Percentiles rank a stretch among this genome's conserved stretches.
phyloP scores from a whole-genome alignment of 1,140 invertebrate species.

The Acromyrmex charruanus region DNA sequence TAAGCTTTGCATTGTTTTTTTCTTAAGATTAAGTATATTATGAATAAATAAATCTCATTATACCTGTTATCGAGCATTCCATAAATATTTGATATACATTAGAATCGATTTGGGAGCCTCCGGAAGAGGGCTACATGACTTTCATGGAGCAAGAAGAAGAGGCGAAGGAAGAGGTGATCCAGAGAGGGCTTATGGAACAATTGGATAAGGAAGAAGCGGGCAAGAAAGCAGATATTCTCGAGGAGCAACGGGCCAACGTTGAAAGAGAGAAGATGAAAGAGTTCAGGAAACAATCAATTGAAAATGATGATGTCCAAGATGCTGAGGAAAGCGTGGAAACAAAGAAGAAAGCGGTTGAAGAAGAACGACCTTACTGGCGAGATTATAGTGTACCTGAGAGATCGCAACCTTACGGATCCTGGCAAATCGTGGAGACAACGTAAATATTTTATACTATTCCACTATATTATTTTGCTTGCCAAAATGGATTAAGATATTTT shows the following conservation, averaged over 20 bases:
- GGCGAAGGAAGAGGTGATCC: slow-evolving; percentile 81
- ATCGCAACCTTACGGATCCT: slow-evolving; percentile 89
- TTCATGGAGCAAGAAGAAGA: slow-evolving; percentile 88
- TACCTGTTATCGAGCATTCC: not conserved
- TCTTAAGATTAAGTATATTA: not conserved
- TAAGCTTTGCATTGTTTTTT: not conserved
- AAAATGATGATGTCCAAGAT: slow-evolving; percentile 64
- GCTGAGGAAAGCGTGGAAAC: slow-evolving; percentile 75
- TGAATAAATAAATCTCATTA: not conserved
- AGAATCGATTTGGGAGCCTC: slow-evolving; percentile 90
- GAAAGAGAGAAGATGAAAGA: slow-evolving; percentile 84
- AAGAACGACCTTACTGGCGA: slow-evolving; percentile 85
- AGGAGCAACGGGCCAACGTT: slow-evolving; percentile 85
- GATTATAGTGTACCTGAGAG: slow-evolving; percentile 84
- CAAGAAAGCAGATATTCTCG: slow-evolving; percentile 77
- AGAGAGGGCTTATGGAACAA: slow-evolving; percentile 86
- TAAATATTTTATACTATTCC: slow-evolving; percentile 79
- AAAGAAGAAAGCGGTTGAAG: slow-evolving; percentile 76
- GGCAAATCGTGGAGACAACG: slow-evolving; percentile 88
- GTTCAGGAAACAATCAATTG: slow-evolving; percentile 82
- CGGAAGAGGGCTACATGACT: slow-evolving; percentile 89
- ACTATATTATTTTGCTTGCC: slow-evolving; percentile 9
- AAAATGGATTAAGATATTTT: slow-evolving; percentile 25
- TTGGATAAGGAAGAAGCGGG: slow-evolving; percentile 86
- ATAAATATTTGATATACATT: slow-evolving; percentile 21